A percentile compares a stretch with the other conserved stretches of the same genome.
These are phyloP conservation scores for Pseudopipra pipra DNA, from an alignment of 2,113 vertebrate species.

Conservation along the genomic window DNA sequence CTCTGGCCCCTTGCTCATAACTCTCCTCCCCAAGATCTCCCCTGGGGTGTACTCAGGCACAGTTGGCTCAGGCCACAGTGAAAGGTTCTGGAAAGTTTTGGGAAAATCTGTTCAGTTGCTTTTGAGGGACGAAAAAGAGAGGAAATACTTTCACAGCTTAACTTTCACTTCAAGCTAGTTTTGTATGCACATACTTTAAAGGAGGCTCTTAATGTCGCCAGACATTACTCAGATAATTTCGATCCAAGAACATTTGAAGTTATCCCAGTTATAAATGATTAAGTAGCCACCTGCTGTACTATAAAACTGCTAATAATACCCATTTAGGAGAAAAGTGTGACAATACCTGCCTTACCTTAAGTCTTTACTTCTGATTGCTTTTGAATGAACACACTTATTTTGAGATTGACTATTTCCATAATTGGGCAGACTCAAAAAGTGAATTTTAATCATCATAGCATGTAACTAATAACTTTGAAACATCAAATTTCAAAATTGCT, in stretches of 20 bases:
- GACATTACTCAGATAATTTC: background rate
- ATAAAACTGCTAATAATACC: background rate
- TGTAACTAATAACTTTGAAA: background rate
- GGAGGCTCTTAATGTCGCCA: background rate
- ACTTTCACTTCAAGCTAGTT: background rate
- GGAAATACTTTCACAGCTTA: background rate
- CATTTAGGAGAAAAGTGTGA: background rate
- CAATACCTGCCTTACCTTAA: background rate
- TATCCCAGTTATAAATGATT: background rate
- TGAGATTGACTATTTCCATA: background rate
- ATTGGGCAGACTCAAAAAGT: background rate
- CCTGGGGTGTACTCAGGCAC: background rate
- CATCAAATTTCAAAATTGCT: background rate
- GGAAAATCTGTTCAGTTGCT: background rate
- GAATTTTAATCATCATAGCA: background rate
- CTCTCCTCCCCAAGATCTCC: background rate
- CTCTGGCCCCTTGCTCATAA: background rate
- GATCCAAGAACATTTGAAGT: background rate
- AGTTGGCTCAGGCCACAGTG: background rate
- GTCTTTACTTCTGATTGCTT: background rate
- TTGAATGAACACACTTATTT: background rate
- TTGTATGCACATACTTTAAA: rapidly evolving
- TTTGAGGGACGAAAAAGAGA: background rate
- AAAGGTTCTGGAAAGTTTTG: background rate
- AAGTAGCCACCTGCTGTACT: background rate